Percentiles rank a stretch among this genome's conserved stretches.
phyloP scores from a whole-genome alignment of 2,113 vertebrate species.

The Amblyornis subalaris region DNA sequence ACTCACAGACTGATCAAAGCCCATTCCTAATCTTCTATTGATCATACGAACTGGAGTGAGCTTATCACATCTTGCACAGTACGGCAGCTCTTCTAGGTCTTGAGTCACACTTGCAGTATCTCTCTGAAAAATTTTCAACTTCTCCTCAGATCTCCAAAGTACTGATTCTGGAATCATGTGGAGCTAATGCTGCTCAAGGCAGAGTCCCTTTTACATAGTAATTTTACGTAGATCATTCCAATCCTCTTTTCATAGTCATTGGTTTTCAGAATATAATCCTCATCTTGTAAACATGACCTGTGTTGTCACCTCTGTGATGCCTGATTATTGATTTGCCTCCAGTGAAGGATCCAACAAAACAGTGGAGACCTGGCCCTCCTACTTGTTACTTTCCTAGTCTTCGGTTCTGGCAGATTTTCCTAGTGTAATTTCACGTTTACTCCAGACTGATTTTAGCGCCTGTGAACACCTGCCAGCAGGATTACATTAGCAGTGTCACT shows the following conservation, averaged over 20 bases:
- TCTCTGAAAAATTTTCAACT: background rate
- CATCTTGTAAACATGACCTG: background rate
- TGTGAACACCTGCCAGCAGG: background rate
- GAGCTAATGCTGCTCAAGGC: background rate
- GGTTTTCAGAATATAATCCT: background rate
- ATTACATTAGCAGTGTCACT: background rate
- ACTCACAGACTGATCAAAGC: background rate
- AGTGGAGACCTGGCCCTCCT: background rate
- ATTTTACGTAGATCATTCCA: background rate
- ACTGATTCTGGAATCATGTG: background rate
- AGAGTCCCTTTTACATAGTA: background rate
- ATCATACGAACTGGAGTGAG: background rate
- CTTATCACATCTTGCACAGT: background rate
- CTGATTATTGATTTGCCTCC: background rate
- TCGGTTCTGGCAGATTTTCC: background rate
- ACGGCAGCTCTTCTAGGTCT: background rate
- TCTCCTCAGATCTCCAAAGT: background rate
- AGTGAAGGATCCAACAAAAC: background rate
- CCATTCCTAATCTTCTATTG: background rate
- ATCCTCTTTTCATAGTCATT: background rate
- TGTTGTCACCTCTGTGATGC: background rate
- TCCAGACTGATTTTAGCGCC: background rate
- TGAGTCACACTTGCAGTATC: background rate
- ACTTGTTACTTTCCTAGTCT: background rate
- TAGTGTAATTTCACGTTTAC: background rate